Evolutionary conservation across 2,888 invertebrate genomes (phyloP), one percentile per base, ranked within the genome.

Genomic region (Latheticus oryzae): DNA sequence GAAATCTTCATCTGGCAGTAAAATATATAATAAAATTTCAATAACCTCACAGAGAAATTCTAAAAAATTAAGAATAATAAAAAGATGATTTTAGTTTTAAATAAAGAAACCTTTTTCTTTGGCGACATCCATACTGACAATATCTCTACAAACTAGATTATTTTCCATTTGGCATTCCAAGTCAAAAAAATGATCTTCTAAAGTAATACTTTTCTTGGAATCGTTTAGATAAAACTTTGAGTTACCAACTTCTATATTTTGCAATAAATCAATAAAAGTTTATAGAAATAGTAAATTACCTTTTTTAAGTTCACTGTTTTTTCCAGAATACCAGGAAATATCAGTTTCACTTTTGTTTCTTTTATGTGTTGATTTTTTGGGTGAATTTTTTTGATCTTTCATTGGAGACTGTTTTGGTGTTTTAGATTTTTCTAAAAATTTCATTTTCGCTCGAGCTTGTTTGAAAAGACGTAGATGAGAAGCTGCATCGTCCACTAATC

Each of bases 401-500:
- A 73, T 61, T 1, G 76, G 77, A 2, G 78, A 78, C 62, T 70
- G 71, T 61, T 69, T 69, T 15, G 71, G 68, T 21, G 73, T 70
- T 60, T 64, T 72, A 9, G 70, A 64, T 8, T 68, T 70, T 32
- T 75, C 74, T 42, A 71, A 65, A 2, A 67, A 57, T 67, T 78
- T 77, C 61, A 78, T 68, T 66, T 74, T 84, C 70, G 56, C 80
- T 70, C 85, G 81, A 0, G 95, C 91, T 74, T 92, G 88, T 66
- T 94, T 86, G 75, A 90, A 96, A 12, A 96, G 80, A 62, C 93
- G 85, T 63, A 96, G 84, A 80, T 96, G 96, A 15, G 91, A 89
- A 1, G 94, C 95, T 62, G 93, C 86, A 79, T 95, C 95, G 78
- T 96, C 95, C 1, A 96, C 93, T 57, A 95, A 83, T 61, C 88